Conservation (phyloP, 2,888 invertebrate genomes). For the Mechanitis messenoides region DNA sequence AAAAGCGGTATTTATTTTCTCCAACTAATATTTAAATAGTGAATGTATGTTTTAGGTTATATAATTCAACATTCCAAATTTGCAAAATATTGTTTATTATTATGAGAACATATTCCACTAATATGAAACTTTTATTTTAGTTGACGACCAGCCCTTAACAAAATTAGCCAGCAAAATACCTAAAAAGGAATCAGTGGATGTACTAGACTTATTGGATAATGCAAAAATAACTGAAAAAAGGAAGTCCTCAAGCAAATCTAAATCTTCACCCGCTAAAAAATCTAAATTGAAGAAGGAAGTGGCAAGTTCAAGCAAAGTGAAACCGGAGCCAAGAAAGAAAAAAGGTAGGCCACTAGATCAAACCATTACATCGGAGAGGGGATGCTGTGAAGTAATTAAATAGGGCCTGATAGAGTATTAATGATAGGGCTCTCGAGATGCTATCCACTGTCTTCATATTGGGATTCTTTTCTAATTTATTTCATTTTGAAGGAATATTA, state of each 20-base stretch:
- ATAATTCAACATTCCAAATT: too few species aligned
- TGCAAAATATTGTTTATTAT: too few species aligned
- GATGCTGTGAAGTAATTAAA: constrained; percentile 40
- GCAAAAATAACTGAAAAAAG: constrained; percentile 52
- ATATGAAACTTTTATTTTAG: constrained; percentile 40
- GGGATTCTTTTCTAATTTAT: too few species aligned
- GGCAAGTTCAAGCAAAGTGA: constrained; percentile 45
- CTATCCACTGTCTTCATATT: too few species aligned
- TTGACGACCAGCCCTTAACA: constrained; percentile 64
- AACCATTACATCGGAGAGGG: constrained; percentile 29
- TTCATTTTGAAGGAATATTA: neutral
- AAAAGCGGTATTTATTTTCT: too few species aligned
- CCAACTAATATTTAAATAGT: too few species aligned
- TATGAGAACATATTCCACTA: neutral
- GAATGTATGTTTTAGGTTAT: too few species aligned
- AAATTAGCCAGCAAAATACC: constrained; percentile 60
- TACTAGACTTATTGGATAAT: constrained; percentile 53
- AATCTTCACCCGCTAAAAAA: constrained; percentile 50
- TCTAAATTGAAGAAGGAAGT: constrained; percentile 50
- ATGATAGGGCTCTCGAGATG: too few species aligned
- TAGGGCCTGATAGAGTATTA: neutral
- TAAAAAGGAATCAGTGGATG: constrained; percentile 58
- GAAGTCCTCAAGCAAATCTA: constrained; percentile 52
- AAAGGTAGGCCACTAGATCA: constrained; percentile 60
- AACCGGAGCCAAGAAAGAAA: constrained; percentile 59